Base-by-base conservation (phyloP, 2,113 vertebrate species). In the Maccullochella peelii region DNA sequence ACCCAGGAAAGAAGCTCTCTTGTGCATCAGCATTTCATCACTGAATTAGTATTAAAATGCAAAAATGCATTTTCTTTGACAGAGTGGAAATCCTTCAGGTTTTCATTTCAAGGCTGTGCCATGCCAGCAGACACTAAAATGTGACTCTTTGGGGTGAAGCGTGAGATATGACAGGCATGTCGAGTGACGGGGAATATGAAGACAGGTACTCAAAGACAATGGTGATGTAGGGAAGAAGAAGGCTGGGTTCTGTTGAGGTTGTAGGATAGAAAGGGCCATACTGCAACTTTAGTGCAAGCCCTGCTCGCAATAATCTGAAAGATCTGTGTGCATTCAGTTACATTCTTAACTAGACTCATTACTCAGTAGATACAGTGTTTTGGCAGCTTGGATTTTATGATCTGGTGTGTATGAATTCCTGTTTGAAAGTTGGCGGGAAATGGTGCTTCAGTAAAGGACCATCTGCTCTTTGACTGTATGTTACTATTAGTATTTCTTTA, bases 21-120 rank as follows among this genome's bases (percentile, higher is more conserved):
- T 25, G 38, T 65, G 69, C 61, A 47, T 25, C 81, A 40, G 30
- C 20, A 9, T 44, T 36, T 38, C 50, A 57, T 25, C 73, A n/a
- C 72, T n/a, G 49, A 54, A 80, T 36, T 30, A 27, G 20, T 1
- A 71, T 61, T 59, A 27, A 68, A 67, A 73, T 82, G 38, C 61
- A 62, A 59, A 71, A 54, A 36, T 72, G 14, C 16, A 12, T 63
- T 74, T 69, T 61, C 33, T 72, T 40, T 33, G 33, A 33, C 33
- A 33, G 33, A 33, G 33, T 33, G 3, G 33, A 33, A 33, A 33
- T 52, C 8, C 21, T 27, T 33, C 33, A 33, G 23, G 47, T 65
- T 63, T 66, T 81, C 25, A 58, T 63, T 33, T 77, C 58, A 62
- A 54, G 65, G 65, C 10, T 23, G 63, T 23, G 0, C 25, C 63